These are phyloP conservation scores for Nycteola revayana DNA, from an alignment of 2,888 invertebrate species.

Conservation along the genomic window DNA sequence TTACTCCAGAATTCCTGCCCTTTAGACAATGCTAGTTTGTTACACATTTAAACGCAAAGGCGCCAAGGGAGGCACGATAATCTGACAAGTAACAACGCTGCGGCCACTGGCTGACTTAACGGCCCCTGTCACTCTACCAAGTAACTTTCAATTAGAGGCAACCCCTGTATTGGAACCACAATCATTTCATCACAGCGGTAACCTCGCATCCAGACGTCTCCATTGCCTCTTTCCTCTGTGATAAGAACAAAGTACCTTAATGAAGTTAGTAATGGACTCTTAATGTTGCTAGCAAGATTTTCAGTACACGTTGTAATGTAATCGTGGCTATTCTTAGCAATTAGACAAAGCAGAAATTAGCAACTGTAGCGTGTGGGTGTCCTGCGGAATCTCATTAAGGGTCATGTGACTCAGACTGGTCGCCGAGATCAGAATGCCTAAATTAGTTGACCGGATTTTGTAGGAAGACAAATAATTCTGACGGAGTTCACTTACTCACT, in stretches of 20 bases:
- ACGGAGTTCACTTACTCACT: too few relatives aligned
- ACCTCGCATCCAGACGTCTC: slow-evolving; percentile 14
- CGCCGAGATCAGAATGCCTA: slow-evolving; percentile 24
- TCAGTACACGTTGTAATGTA: slow-evolving; percentile 7
- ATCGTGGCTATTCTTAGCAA: slow-evolving; percentile 33
- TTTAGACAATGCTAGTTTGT: slow-evolving; percentile 50
- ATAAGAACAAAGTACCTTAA: slow-evolving; percentile 13
- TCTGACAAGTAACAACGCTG: slow-evolving; percentile 58
- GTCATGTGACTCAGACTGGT: slow-evolving; percentile 28
- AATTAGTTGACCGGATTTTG: slow-evolving; percentile 17
- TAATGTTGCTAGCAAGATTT: slow-evolving; percentile 5
- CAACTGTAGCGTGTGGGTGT: slow-evolving; percentile 31
- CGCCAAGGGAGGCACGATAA: slow-evolving; percentile 56
- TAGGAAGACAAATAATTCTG: slow-evolving; percentile 9
- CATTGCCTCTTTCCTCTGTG: slow-evolving; percentile 20
- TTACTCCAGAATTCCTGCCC: slow-evolving; percentile 38
- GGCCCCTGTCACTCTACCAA: slow-evolving; percentile 56
- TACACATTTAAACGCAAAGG: slow-evolving; percentile 43
- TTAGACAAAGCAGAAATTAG: slow-evolving; percentile 42
- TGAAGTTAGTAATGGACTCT: slow-evolving; percentile 22
- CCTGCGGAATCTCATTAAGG: slow-evolving; percentile 27
- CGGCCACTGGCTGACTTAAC: slow-evolving; percentile 40
- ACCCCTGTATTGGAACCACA: slow-evolving; percentile 35
- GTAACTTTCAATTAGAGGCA: slow-evolving; percentile 62
- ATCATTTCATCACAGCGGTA: slow-evolving; percentile 24